Evolutionary conservation across 92 coral and sea anemone species (phyloP), one percentile per base, ranked within the genome.

Genomic region (Palythoa grandis): DNA sequence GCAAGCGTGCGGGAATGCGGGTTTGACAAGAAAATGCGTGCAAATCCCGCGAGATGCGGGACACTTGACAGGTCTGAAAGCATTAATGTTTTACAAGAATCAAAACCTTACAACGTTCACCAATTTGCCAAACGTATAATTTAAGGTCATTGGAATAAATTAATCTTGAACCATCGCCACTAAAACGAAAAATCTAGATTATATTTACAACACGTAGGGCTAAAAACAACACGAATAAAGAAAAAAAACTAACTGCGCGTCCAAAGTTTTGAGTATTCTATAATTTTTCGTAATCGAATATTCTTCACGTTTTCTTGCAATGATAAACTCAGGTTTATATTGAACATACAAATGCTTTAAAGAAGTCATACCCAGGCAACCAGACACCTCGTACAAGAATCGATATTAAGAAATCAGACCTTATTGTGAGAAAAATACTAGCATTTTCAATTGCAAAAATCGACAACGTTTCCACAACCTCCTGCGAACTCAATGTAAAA

Each of bases 31-130:
- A n/a, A n/a, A n/a, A n/a, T n/a, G n/a, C n/a, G n/a, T n/a, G n/a
- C n/a, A n/a, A n/a, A n/a, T n/a, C n/a, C n/a, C n/a, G n/a, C n/a
- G n/a, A n/a, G n/a, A n/a, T n/a, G n/a, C n/a, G n/a, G n/a, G n/a
- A n/a, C n/a, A n/a, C n/a, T n/a, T n/a, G n/a, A n/a, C n/a, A n/a
- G n/a, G n/a, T n/a, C n/a, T n/a, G n/a, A 23, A 80, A 80, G 22
- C 74, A 80, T 80, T 47, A 80, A 80, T 80, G 60, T 76, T 80
- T 78, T 80, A 80, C 48, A 63, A 66, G 85, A 66, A 80, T 65
- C 74, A 50, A 68, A 80, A 67, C 23, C 48, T 80, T 48, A 57
- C 74, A 66, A 80, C 15, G 43, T 80, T 20, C 58, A 16, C 73
- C 58, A 15, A 67, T 50, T 38, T 29, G 37, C 22, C 20, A 70